Conservation (phyloP, 1,140 invertebrate genomes). For the Drosophila grimshawi region DNA sequence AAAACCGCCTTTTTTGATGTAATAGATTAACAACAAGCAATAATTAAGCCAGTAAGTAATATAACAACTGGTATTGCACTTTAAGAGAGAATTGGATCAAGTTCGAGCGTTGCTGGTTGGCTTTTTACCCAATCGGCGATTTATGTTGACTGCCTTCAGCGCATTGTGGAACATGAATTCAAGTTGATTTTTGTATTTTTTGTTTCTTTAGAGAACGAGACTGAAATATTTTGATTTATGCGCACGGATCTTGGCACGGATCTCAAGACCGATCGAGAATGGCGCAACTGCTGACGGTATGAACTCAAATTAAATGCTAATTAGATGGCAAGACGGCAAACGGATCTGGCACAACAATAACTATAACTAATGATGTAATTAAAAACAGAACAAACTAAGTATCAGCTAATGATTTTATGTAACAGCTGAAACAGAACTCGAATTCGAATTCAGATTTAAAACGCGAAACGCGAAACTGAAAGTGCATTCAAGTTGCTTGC, state of each 20-base stretch:
- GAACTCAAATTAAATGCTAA: constrained; percentile 68
- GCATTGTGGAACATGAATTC: constrained; percentile 34
- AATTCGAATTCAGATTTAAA: constrained; percentile 3
- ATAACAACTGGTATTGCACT: constrained; percentile 54
- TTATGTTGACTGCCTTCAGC: constrained; percentile 46
- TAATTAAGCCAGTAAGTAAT: constrained; percentile 13
- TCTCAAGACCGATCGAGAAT: constrained; percentile 44
- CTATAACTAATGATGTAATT: constrained; percentile 57
- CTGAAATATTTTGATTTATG: constrained; percentile 72
- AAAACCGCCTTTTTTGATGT: neutral
- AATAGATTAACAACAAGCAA: neutral
- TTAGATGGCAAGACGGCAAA: constrained; percentile 47
- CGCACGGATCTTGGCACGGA: constrained; percentile 68
- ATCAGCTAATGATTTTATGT: constrained; percentile 31
- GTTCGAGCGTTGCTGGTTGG: constrained; percentile 48
- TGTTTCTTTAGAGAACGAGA: neutral
- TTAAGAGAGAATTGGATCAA: constrained; percentile 69
- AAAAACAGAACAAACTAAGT: constrained; percentile 39
- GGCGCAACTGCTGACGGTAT: constrained; percentile 29
- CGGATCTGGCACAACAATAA: constrained; percentile 61
- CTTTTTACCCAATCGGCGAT: constrained; percentile 19
- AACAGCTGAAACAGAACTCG: constrained; percentile 29
- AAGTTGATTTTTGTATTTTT: constrained; percentile 22
- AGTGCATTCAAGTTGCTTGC: constrained; percentile 51
- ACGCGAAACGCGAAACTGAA: constrained; percentile 42